These are phyloP conservation scores for Holothuria scabra DNA, from an alignment of 53 echinoderm and acorn worm genomes.

Conservation along the genomic window DNA sequence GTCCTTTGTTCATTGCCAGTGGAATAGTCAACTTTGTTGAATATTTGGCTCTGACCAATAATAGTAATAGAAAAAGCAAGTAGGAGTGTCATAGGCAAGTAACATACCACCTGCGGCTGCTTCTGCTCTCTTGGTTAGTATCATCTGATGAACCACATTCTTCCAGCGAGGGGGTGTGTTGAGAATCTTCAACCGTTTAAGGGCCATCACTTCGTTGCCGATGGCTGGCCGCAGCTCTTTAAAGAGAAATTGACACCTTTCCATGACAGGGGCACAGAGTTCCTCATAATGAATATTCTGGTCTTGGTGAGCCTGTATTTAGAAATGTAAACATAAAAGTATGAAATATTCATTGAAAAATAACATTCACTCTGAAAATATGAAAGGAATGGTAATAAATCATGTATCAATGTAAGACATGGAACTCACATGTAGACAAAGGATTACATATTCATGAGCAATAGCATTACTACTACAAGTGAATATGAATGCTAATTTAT, in stretches of 20 bases:
- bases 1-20: no score
- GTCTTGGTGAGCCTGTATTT: slow-evolving; percentile 83
- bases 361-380: not conserved
- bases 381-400: not conserved
- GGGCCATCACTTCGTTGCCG: slow-evolving; percentile 89
- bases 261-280: slow-evolving; percentile 83
- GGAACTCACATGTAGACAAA: no score
- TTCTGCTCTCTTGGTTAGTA: slow-evolving; percentile 73
- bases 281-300: slow-evolving; percentile 72
- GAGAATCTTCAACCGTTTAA: slow-evolving; percentile 87
- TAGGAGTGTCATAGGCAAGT: no score
- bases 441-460: no score
- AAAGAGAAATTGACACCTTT: slow-evolving; percentile 87
- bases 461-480: no score
- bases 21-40: no score
- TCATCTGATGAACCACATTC: slow-evolving; percentile 87
- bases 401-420: no score
- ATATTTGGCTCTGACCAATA: no score
- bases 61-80: no score
- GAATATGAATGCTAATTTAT: no score
- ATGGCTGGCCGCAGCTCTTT: slow-evolving; percentile 94
- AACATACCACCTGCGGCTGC: slow-evolving; percentile 41
- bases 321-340: not conserved
- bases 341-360: no score
- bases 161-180: slow-evolving; percentile 96